Percentiles rank a stretch among this genome's conserved stretches.
Conservation (phyloP, 2,888 invertebrate species). For the Hedychridium roseum region DNA sequence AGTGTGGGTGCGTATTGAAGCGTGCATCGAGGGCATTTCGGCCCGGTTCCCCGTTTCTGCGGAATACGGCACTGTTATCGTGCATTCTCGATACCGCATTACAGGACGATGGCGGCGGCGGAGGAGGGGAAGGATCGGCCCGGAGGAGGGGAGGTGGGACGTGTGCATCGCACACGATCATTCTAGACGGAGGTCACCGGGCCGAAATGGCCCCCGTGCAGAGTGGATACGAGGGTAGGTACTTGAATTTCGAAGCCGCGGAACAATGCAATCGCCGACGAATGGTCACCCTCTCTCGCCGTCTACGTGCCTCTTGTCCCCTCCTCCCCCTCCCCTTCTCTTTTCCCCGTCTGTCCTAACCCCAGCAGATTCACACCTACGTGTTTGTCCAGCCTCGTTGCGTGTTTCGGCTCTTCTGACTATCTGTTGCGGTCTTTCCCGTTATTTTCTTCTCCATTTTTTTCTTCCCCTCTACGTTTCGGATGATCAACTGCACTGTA, state of each 20-base stretch:
- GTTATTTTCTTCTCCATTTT: neutral
- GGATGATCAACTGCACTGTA: too few species aligned
- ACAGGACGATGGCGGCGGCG: slow-evolving; percentile 4
- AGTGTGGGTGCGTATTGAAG: too few species aligned
- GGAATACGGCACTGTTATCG: slow-evolving; percentile 3
- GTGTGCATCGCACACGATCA: too few species aligned
- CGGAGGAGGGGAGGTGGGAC: too few species aligned
- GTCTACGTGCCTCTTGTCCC: neutral
- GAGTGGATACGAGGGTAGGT: too few species aligned
- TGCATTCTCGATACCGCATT: slow-evolving; percentile 14
- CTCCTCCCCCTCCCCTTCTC: neutral
- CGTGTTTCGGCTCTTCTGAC: too few species aligned
- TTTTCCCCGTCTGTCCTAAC: slow-evolving; percentile 6
- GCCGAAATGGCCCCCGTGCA: too few species aligned
- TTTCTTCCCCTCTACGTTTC: neutral
- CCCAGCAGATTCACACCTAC: slow-evolving; percentile 2
- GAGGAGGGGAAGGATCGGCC: neutral
- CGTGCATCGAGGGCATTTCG: too few species aligned
- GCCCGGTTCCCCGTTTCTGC: neutral
- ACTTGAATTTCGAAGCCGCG: neutral
- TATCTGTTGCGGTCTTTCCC: too few species aligned
- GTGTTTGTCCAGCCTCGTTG: slow-evolving; percentile 11
- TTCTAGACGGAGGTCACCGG: too few species aligned
- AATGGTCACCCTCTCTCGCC: too few species aligned
- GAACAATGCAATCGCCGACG: neutral